A percentile compares a stretch with the other conserved stretches of the same genome.
phyloP scores from a whole-genome alignment of 2,888 invertebrate species.

The Idaea dimidiata region DNA sequence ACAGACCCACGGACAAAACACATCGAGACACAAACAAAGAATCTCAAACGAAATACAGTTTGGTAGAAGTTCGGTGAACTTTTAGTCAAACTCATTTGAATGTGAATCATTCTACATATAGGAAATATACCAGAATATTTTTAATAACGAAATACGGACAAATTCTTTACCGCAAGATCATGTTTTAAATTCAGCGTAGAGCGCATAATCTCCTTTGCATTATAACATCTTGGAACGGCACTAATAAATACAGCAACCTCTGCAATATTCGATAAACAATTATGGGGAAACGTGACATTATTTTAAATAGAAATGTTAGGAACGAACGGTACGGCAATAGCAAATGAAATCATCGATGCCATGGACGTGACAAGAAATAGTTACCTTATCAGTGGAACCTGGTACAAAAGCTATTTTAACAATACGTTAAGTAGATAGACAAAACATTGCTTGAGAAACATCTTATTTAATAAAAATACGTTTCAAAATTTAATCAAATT shows the following conservation, averaged over 20 bases:
- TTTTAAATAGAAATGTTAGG: conserved; percentile 16
- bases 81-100: background rate
- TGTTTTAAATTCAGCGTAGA: background rate
- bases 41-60: conserved; percentile 14
- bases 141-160: background rate
- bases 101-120: background rate
- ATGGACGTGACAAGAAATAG: conserved; percentile 38
- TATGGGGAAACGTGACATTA: conserved; percentile 17
- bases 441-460: background rate
- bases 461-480: background rate
- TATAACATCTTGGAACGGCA: conserved; percentile 9
- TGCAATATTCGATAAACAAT: conserved; percentile 13
- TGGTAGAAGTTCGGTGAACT: conserved; percentile 3
- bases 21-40: conserved; percentile 43
- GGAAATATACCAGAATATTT: background rate
- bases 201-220: background rate
- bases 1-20: conserved; percentile 59
- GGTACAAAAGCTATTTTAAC: background rate
- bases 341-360: conserved; percentile 27
- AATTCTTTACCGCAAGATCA: background rate
- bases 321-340: conserved; percentile 24
- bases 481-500: background rate
- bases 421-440: background rate
- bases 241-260: background rate
- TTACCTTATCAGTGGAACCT: conserved; percentile 6